Evolutionary conservation across 2,888 invertebrate species (phyloP), one percentile per base, ranked within the genome.

Genomic region (Rotaria sp.): DNA sequence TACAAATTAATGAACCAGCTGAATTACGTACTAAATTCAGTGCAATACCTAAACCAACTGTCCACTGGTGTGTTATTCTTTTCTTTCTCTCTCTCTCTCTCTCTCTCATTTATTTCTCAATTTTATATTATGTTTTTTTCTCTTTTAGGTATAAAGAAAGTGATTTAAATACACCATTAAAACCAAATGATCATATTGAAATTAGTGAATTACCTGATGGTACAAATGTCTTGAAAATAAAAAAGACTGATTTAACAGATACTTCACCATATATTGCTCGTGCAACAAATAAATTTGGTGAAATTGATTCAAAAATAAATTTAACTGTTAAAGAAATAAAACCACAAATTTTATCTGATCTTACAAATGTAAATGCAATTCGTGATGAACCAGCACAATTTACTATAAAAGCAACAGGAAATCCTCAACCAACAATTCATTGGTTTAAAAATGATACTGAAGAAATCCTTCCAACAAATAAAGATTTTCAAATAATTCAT

Each of bases 401-500:
- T 55, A 75, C 30, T 24, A 85, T 86, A 10, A 85, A 86, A 80
- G 80, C 85, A 50, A 85, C 75, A 55, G 86, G 87, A 50, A 90
- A 90, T 80, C 89, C 89, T 1, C 88, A 89, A 75, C 88, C 88
- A 11, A 88, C 89, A 24, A 90, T 86, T 13, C 85, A 80, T 80
- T 86, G 86, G 86, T 84, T 52, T n/a, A 86, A 85, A 45, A 86
- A 86, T 84, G 85, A 86, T 45, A 55, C 84, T 35, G 55, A 57
- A 50, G 59, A 85, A 30, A 45, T n/a, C 26, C 84, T 84, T 48
- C 48, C 84, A 59, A 59, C 84, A 38, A 75, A 86, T 57, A 67
- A 85, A 48, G 86, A 86, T 57, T 48, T 55, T 18, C 41, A 85
- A 45, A 80, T 80, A 2, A n/a, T 80, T 13, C 45, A 41, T 26